phyloP scores from a whole-genome alignment of 35 echinoderm and acorn worm genomes.

The Lytechinus variegatus region DNA sequence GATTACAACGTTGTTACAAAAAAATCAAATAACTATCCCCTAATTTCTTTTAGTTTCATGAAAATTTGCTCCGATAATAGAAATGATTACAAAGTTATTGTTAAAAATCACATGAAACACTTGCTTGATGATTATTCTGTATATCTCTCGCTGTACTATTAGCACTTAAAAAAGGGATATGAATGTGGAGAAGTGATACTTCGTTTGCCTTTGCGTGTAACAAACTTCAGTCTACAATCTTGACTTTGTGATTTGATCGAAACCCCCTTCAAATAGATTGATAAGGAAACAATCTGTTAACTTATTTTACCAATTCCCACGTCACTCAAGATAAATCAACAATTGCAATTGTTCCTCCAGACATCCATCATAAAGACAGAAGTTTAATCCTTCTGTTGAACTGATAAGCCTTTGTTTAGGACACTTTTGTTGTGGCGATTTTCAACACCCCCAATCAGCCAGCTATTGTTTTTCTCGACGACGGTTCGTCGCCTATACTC shows the following conservation, averaged over 20 bases:
- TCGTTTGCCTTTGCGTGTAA: too few species aligned
- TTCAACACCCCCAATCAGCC: slow-evolving; percentile 7
- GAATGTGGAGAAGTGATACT: too few species aligned
- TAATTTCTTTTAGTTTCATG: too few species aligned
- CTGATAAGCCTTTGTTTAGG: not conserved
- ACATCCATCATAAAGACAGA: slow-evolving; percentile 23
- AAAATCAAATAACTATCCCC: too few species aligned
- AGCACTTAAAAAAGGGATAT: too few species aligned
- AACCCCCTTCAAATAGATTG: not conserved
- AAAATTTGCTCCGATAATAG: too few species aligned
- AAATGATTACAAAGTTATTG: too few species aligned
- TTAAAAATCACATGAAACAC: too few species aligned
- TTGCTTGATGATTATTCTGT: too few species aligned
- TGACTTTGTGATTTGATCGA: not conserved
- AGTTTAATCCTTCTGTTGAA: not conserved
- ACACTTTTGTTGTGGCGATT: not conserved
- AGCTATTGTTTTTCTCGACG: not conserved
- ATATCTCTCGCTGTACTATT: too few species aligned
- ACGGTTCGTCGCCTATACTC: not conserved
- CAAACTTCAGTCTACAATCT: too few species aligned
- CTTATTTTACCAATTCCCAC: not conserved
- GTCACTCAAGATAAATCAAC: not conserved
- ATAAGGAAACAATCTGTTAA: not conserved
- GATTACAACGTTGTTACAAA: too few species aligned
- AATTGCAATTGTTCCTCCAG: not conserved